These are phyloP conservation scores for Intellagama lesueurii DNA, from an alignment of 2,797 vertebrate species.

Conservation along the genomic window DNA sequence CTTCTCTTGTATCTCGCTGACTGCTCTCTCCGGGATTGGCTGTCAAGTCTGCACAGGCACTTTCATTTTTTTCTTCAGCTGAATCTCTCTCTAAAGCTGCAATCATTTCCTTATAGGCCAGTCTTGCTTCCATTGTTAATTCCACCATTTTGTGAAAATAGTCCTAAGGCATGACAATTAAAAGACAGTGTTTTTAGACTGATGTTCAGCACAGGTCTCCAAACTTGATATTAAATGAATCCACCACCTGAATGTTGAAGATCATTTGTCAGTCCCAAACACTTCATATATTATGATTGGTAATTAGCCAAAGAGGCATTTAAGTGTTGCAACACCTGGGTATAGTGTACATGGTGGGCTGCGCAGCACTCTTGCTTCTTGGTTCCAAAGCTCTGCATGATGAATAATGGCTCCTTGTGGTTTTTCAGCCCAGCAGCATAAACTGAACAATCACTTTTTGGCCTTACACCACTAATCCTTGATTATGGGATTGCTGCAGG, in stretches of 20 bases:
- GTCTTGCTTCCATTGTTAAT: conserved; percentile 90
- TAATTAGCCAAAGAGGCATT: background rate
- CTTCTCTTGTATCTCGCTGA: conserved; percentile 44
- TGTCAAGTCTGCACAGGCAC: conserved; percentile 18
- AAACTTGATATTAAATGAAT: background rate
- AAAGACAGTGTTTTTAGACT: background rate
- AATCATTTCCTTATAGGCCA: conserved; percentile 90
- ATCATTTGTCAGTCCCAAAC: background rate
- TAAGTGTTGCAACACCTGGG: background rate
- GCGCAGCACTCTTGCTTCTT: no score
- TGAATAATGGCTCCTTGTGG: background rate
- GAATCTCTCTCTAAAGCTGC: conserved; percentile 75
- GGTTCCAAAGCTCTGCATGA: background rate
- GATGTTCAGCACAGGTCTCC: background rate
- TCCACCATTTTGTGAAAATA: conserved; percentile 95
- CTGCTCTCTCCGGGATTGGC: conserved; percentile 29
- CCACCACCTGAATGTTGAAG: background rate
- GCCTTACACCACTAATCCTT: background rate
- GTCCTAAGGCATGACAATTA: conserved; percentile 79
- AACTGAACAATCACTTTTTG: background rate
- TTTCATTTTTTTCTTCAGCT: conserved; percentile 47
- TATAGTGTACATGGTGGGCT: no score
- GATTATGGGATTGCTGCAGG: background rate
- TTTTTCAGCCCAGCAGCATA: background rate
- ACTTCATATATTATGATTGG: background rate